A percentile compares a stretch with the other conserved stretches of the same genome.
Conservation (phyloP, 1,140 invertebrate species). For the Hypsibius dujardini region DNA sequence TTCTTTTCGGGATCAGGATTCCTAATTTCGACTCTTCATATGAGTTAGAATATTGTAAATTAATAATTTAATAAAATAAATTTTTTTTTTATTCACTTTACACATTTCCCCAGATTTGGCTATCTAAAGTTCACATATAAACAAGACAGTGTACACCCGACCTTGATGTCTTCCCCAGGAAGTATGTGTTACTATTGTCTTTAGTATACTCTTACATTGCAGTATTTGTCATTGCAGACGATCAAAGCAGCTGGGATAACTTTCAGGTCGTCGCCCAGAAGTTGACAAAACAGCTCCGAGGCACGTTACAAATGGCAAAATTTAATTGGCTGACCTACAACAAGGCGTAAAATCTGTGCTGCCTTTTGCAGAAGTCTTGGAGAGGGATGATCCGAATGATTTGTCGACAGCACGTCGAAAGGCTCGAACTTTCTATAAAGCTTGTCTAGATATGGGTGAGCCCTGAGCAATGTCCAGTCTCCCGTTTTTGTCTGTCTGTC, state of each 20-base stretch:
- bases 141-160: too few relatives aligned
- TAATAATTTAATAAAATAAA: neutral
- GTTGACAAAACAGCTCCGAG: neutral
- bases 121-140: too few relatives aligned
- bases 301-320: neutral
- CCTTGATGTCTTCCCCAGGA: too few relatives aligned
- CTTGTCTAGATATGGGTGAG: neutral
- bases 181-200: too few relatives aligned
- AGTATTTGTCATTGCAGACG: slow-evolving; percentile 7
- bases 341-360: neutral
- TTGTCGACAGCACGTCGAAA: neutral
- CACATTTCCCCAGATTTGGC: too few relatives aligned
- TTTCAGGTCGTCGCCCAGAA: neutral
- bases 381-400: neutral
- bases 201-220: too few relatives aligned
- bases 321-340: neutral
- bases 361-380: slow-evolving; percentile 11
- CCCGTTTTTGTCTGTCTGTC: too few relatives aligned
- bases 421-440: slow-evolving; percentile 9
- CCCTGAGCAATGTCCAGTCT: too few relatives aligned
- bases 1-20: too few relatives aligned
- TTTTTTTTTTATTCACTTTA: neutral
- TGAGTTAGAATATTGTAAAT: neutral
- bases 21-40: neutral
- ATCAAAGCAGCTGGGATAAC: slow-evolving; percentile 13